Conservation (phyloP, 2,113 vertebrate species). For the Petroica traversi region DNA sequence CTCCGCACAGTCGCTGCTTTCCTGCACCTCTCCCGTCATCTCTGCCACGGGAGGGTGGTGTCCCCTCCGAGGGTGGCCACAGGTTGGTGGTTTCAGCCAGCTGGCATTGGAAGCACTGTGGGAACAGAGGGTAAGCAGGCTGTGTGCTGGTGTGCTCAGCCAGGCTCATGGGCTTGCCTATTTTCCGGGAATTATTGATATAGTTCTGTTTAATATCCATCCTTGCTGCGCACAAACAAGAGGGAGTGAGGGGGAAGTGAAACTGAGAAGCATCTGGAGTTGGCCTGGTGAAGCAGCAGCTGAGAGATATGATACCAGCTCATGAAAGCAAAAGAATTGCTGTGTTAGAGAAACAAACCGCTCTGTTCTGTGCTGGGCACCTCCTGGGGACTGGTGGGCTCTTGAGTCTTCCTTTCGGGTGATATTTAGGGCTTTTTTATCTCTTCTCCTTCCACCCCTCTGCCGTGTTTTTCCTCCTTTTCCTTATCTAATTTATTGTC, state of each 20-base stretch:
- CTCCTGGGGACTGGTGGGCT: slow-evolving; percentile 5
- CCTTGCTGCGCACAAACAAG: neutral
- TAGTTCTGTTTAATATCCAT: slow-evolving; percentile 62
- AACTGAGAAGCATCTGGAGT: slow-evolving; percentile 39
- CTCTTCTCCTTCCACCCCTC: neutral
- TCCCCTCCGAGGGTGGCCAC: neutral
- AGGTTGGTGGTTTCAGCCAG: neutral
- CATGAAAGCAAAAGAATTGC: slow-evolving; percentile 19
- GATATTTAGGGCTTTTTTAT: neutral
- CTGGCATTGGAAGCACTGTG: neutral
- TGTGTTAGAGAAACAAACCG: slow-evolving; percentile 18
- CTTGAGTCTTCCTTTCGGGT: neutral
- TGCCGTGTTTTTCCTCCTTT: neutral
- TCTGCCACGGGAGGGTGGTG: neutral
- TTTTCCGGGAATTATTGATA: slow-evolving; percentile 47
- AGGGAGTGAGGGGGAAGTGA: slow-evolving; percentile 17
- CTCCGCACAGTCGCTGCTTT: neutral
- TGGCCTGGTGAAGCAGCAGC: slow-evolving; percentile 22
- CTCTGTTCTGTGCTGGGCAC: slow-evolving; percentile 9
- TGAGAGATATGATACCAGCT: slow-evolving; percentile 43
- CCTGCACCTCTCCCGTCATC: slow-evolving; percentile 12
- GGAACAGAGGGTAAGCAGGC: neutral
- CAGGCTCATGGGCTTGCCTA: neutral
- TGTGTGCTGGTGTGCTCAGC: neutral
- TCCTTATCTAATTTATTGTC: slow-evolving; percentile 26